phyloP scores from a whole-genome alignment of 2,113 vertebrate species.

The Tinamus guttatus region DNA sequence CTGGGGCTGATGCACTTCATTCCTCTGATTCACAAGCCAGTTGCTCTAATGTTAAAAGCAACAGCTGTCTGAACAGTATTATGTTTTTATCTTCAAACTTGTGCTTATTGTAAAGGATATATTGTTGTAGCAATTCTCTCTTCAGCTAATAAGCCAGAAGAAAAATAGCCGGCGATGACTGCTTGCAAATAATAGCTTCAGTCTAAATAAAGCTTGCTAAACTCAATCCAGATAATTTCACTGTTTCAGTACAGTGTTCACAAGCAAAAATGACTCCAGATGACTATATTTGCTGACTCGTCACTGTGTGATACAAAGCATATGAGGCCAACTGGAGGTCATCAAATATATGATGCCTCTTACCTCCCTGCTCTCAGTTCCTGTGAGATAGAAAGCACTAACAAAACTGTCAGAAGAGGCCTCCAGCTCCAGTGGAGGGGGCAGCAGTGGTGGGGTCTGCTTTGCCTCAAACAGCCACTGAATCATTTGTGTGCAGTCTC shows the following conservation, averaged over 20 bases:
- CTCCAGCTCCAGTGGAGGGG: not conserved
- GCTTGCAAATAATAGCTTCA: not conserved
- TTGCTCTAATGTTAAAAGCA: not conserved
- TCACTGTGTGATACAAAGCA: conserved; percentile 38
- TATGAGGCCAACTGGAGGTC: conserved; percentile 49
- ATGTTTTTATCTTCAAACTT: not conserved
- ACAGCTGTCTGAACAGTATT: not conserved
- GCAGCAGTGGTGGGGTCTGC: not conserved
- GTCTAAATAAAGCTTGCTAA: conserved; percentile 20
- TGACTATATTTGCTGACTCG: conserved; percentile 26
- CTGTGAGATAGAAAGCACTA: not conserved
- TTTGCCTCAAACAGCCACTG: not conserved
- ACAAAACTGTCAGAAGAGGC: not conserved
- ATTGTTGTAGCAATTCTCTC: not conserved
- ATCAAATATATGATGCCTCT: not conserved
- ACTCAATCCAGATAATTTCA: conserved; percentile 6
- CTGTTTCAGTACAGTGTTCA: not conserved
- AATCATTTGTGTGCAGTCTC: not conserved
- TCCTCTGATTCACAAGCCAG: not conserved
- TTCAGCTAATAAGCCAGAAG: not conserved
- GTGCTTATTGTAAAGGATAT: not conserved
- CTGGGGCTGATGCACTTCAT: not conserved
- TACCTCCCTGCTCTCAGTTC: conserved; percentile 20
- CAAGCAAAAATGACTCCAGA: conserved; percentile 19
- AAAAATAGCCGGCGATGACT: not conserved